Base-by-base conservation (phyloP, 53 echinoderm and acorn worm genomes). In the Arbacia lixula region DNA sequence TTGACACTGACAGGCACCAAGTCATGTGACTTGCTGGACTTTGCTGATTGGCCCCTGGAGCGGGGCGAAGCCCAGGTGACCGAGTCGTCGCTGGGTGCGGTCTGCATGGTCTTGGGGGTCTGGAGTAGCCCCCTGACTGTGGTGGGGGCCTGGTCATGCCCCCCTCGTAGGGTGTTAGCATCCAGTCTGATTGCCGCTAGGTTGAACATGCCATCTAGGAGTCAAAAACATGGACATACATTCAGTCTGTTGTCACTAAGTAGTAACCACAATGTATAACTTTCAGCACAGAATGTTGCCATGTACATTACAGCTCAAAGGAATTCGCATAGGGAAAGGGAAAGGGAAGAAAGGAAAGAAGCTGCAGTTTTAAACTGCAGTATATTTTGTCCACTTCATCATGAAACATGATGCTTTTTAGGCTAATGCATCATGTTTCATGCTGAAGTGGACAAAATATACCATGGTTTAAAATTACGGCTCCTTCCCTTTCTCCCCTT, bases 101-200 rank as follows among this genome's bases (percentile, higher is more conserved):
- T 87, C 29, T 71, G 72, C 9, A 88, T 21, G 12, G 83, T 63
- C 82, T 81, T 81, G 26, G 84, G 84, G 17, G 73, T 62, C 42
- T 72, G 32, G 24, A 30, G 5, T 3, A 61, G 27, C 74, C 66
- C 66, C 54, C 76, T 63, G 12, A 53, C 41, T 25, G 46, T 67
- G 53, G 65, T 37, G 2, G 50, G 49, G 30, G 66, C 21, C 49
- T 76, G 62, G 19, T 88, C 83, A 36, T 83, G 54, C 2, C 46
- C 35, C 43, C 27, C 34, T 6, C 60, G 24, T 21, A 86, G 73
- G 66, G 90, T 84, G 17, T 96, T 76, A 0, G 91, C 49, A 56
- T 96, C 96, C 17, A 96, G 80, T 67, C 90, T 96, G 24, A 96
- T 90, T 20, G 88, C 78, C 3, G 93, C 91, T 17, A 93, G 73